A percentile compares a stretch with the other conserved stretches of the same genome.
These are phyloP conservation scores for Gryllus bimaculatus DNA, from an alignment of 1,140 invertebrate species.

Conservation along the genomic window DNA sequence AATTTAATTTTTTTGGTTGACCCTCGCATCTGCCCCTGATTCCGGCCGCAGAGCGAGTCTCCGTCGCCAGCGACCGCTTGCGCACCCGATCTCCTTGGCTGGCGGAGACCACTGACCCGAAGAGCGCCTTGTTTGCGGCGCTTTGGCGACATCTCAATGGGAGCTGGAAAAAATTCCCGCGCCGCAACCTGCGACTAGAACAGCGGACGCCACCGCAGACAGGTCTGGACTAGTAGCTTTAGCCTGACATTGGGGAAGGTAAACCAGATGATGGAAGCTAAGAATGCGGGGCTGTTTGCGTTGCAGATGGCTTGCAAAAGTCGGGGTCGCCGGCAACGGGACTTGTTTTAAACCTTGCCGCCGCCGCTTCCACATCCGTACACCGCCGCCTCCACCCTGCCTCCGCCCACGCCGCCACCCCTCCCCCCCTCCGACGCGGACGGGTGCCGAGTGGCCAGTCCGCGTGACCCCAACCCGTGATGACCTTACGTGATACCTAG, in stretches of 20 bases:
- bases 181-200: neutral
- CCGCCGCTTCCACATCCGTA: neutral
- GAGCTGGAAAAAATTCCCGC: neutral
- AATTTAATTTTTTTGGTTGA: too few species aligned
- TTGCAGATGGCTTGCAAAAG: neutral
- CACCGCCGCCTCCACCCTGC: too few species aligned
- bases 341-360: neutral
- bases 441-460: neutral
- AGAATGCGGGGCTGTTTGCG: neutral
- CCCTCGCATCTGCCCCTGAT: too few species aligned
- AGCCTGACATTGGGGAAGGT: neutral
- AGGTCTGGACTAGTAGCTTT: neutral
- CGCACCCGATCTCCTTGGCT: too few species aligned
- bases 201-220: neutral
- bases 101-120: too few species aligned
- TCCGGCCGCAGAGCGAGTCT: too few species aligned
- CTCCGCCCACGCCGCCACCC: too few species aligned
- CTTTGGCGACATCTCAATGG: neutral
- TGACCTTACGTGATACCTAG: neutral
- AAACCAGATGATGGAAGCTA: neutral
- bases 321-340: neutral
- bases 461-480: neutral
- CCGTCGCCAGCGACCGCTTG: too few species aligned
- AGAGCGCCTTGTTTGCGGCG: too few species aligned
- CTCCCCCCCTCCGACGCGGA: neutral